Evolutionary conservation across 2,113 vertebrate species (phyloP).

Genomic region (Anoplopoma fimbria): DNA sequence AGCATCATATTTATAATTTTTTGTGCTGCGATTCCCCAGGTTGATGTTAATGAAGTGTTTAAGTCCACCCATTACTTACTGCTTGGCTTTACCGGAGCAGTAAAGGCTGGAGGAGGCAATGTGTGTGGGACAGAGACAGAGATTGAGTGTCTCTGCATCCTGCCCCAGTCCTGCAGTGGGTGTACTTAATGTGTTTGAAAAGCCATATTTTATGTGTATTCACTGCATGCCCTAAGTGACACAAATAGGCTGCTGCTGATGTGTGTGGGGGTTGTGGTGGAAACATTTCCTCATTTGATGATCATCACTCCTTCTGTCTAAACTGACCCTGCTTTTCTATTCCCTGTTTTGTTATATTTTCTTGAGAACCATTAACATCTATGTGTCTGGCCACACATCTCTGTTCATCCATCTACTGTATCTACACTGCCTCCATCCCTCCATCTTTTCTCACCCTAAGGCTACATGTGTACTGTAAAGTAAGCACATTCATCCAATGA

Average conservation of each 20-base stretch:
- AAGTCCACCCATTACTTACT: not conserved
- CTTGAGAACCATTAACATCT: slow-evolving; percentile 32
- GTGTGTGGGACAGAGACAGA: slow-evolving; percentile 35
- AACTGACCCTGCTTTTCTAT: slow-evolving; percentile 14
- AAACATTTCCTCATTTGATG: slow-evolving; percentile 68
- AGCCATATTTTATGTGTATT: slow-evolving; percentile 54
- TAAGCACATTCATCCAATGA: slow-evolving; percentile 35
- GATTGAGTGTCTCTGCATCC: slow-evolving; percentile 21
- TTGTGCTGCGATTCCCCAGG: not conserved
- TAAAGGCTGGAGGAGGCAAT: slow-evolving; percentile 28
- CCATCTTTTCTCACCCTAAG: slow-evolving; percentile 22
- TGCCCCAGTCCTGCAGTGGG: slow-evolving; percentile 35
- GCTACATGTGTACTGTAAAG: slow-evolving; percentile 30
- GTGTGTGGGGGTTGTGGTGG: slow-evolving; percentile 37
- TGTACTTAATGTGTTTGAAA: slow-evolving; percentile 48
- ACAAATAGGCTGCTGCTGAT: slow-evolving; percentile 60
- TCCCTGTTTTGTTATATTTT: not conserved
- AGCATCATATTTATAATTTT: not conserved
- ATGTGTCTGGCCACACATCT: slow-evolving; percentile 11
- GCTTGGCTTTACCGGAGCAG: not conserved
- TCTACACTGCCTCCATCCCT: not conserved
- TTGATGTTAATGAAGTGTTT: slow-evolving; percentile 26
- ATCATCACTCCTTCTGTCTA: slow-evolving; percentile 49
- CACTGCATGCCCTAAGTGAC: slow-evolving; percentile 54
- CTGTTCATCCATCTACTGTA: slow-evolving; percentile 20